Percentiles rank a stretch among this genome's conserved stretches.
Conservation (phyloP, 2,888 invertebrate genomes). For the Lottia scabra region DNA sequence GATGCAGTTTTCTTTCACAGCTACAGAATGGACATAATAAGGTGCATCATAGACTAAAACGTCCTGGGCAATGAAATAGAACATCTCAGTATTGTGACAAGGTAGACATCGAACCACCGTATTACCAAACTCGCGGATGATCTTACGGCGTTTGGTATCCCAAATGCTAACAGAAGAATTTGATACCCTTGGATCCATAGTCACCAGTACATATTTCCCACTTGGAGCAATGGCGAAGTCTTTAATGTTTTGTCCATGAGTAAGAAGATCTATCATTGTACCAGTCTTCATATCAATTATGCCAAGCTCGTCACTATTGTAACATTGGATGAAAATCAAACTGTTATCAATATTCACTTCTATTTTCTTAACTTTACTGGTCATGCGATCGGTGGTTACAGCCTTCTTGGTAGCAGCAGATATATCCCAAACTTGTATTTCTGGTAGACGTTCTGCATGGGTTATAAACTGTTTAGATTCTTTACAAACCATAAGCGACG, state of each 20-base stretch:
- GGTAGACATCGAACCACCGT: conserved; percentile 54
- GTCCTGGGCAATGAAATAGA: conserved; percentile 55
- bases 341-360: conserved; percentile 49
- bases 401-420: neutral
- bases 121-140: conserved; percentile 64
- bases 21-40: conserved; percentile 52
- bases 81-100: conserved; percentile 35
- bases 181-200: conserved; percentile 44
- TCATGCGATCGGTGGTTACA: conserved; percentile 49
- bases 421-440: conserved; percentile 62
- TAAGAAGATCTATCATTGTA: conserved; percentile 62
- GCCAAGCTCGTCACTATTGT: conserved; percentile 64
- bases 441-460: conserved; percentile 42
- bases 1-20: conserved; percentile 42
- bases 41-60: conserved; percentile 47
- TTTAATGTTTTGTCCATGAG: conserved; percentile 58
- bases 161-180: conserved; percentile 60
- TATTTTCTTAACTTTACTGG: conserved; percentile 55
- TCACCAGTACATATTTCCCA: conserved; percentile 60
- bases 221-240: conserved; percentile 57
- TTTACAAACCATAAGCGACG: conserved; percentile 49
- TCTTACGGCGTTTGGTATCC: conserved; percentile 56
- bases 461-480: conserved; percentile 57
- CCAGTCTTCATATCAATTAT: conserved; percentile 65
- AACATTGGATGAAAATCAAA: conserved; percentile 57